Evolutionary conservation across 2,113 vertebrate species (phyloP).

Genomic region (Alligator sinensis): DNA sequence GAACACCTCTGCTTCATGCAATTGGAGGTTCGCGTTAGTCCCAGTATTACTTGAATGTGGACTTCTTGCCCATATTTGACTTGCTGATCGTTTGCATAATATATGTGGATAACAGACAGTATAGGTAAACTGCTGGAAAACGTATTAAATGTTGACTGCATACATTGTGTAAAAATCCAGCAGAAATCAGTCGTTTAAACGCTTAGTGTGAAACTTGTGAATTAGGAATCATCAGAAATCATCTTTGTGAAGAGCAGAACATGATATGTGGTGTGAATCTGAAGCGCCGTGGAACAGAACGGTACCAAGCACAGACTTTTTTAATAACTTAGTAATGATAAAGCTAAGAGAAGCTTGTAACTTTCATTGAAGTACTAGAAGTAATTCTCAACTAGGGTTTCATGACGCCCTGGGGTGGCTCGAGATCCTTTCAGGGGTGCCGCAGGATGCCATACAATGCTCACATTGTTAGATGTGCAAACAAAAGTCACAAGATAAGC

Average conservation of each 20-base stretch:
- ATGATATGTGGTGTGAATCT: accelerated
- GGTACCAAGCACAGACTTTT: not conserved
- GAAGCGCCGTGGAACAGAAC: not conserved
- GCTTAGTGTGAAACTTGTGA: not conserved
- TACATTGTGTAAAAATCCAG: not conserved
- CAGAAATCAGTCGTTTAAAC: not conserved
- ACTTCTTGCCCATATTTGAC: not conserved
- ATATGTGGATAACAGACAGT: not conserved
- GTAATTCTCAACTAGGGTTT: no score
- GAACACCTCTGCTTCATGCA: not conserved
- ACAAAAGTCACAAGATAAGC: no score
- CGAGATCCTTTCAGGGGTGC: no score
- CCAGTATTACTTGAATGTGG: not conserved
- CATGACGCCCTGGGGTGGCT: no score
- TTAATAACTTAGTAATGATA: accelerated
- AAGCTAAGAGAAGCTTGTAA: not conserved
- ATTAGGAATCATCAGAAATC: not conserved
- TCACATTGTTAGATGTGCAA: no score
- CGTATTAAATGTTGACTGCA: accelerated
- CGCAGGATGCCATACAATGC: no score
- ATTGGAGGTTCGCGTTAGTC: not conserved
- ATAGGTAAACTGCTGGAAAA: not conserved
- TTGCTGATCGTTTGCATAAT: not conserved
- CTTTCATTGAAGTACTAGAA: not conserved
- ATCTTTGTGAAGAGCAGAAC: not conserved